phyloP scores from a whole-genome alignment of 1,140 invertebrate genomes.

The Sipha flava region DNA sequence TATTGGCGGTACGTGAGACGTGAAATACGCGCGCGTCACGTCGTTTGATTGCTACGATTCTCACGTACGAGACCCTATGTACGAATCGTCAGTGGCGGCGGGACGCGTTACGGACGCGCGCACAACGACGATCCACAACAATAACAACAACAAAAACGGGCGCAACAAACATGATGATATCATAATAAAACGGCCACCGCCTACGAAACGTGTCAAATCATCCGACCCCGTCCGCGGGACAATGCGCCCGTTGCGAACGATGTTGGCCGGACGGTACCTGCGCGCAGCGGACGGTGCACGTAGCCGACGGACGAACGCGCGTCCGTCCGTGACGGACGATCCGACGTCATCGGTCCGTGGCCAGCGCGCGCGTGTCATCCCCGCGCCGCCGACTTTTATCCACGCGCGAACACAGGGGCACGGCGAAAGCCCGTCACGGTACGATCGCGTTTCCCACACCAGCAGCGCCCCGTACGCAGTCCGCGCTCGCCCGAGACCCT shows the following conservation, averaged over 20 bases:
- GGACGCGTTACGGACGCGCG: not conserved
- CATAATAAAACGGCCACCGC: not conserved
- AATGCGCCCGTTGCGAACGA: not conserved
- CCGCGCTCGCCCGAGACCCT: too few relatives aligned
- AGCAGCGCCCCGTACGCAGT: too few relatives aligned
- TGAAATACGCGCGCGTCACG: not conserved
- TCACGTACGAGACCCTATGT: not conserved
- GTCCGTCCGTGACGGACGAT: constrained; percentile 11
- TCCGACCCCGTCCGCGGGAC: not conserved
- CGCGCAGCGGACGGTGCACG: not conserved
- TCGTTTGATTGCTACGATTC: not conserved
- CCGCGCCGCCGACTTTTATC: not conserved
- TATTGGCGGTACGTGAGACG: too few relatives aligned
- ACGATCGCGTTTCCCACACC: not conserved
- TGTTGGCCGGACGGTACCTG: too few relatives aligned
- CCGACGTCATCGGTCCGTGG: not conserved
- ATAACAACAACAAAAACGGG: not conserved
- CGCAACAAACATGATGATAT: not conserved
- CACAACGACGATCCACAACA: not conserved
- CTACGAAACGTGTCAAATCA: constrained; percentile 15
- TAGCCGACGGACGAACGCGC: not conserved
- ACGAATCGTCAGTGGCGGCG: too few relatives aligned
- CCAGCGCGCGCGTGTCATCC: too few relatives aligned
- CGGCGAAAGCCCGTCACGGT: not conserved
- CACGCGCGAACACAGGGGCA: not conserved